Base-by-base conservation (phyloP, 2,113 vertebrate genomes). In the Grantiella picta region DNA sequence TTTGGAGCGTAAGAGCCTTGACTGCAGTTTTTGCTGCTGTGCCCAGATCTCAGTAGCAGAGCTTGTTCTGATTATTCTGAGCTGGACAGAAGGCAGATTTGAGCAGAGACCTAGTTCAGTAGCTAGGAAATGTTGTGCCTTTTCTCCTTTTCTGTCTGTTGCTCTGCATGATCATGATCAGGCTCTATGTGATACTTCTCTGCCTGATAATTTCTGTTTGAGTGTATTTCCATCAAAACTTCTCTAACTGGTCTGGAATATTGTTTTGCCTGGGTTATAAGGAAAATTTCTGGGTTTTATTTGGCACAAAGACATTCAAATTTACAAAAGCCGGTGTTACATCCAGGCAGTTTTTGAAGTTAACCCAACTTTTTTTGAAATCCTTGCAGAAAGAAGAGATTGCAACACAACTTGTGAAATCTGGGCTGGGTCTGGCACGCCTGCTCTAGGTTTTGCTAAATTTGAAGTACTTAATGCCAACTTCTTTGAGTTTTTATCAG, bases 1-100 rank as follows among this genome's bases (percentile, higher is more conserved):
- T 28, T 59, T 89, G 50, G 35, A 47, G 11, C 0, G 0, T 24
- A 36, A 36, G 20, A 70, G 4, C 20, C 25, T 45, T 50, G 17
- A 29, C 53, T 78, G 25, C 23, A 44, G 45, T 18, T 79, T 89
- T 86, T 81, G 36, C 53, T 69, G 22, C 64, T 66, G 10, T 79
- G 33, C 11, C 17, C 24, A n/a, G 38, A 82, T 71, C 21, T 75
- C 57, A 60, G 35, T 15, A n/a, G 18, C 0, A 7, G 28, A 70
- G 28, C 19, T 87, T 16, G 6, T 50, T 76, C 33, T 56, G 21
- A 13, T 35, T 84, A 38, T 82, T 68, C 52, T 82, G 63, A 60
- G 24, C 33, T 45, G 44, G 52, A 31, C 11, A 82, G 53, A 68
- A 80, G 27, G 65, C 0, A 71, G 35, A 29, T 76, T 76, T 88